Conservation (phyloP, 1,140 invertebrate genomes). For the Drosophila pachea region DNA sequence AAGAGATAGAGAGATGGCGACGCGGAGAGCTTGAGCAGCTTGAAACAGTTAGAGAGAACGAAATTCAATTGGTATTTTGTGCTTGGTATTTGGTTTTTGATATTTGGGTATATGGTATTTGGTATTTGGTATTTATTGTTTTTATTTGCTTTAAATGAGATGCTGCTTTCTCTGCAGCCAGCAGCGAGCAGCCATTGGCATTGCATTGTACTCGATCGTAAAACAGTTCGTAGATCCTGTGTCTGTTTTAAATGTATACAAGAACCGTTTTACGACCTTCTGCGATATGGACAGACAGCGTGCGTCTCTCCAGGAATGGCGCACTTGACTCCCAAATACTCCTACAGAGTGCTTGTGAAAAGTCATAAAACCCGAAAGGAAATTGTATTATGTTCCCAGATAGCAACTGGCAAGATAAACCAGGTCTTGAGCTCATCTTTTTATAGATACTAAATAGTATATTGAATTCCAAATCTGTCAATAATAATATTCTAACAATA, state of each 20-base stretch:
- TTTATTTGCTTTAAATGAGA: constrained; percentile 75
- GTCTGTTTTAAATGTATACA: constrained; percentile 72
- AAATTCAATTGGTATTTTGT: too few relatives aligned
- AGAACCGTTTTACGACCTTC: constrained; percentile 71
- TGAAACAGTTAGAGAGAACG: too few relatives aligned
- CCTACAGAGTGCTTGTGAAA: constrained; percentile 40
- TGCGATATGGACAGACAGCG: constrained; percentile 62
- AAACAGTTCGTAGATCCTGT: constrained; percentile 54
- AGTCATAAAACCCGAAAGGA: constrained; percentile 62
- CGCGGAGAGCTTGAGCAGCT: too few relatives aligned
- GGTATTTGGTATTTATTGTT: constrained; percentile 57
- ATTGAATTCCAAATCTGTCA: not conserved
- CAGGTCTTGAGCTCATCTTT: constrained; percentile 35
- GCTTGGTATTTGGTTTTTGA: too few relatives aligned
- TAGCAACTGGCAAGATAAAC: constrained; percentile 57
- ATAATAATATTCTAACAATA: not conserved
- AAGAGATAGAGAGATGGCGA: too few relatives aligned
- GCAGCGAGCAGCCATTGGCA: constrained; percentile 48
- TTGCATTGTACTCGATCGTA: constrained; percentile 41
- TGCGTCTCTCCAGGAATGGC: constrained; percentile 57
- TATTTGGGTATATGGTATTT: not conserved
- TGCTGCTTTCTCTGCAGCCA: constrained; percentile 66
- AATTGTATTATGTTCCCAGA: constrained; percentile 51
- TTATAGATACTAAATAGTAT: constrained; percentile 7
- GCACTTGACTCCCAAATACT: constrained; percentile 57